A percentile compares a stretch with the other conserved stretches of the same genome.
Evolutionary conservation across 2,113 vertebrate species (phyloP).

Genomic region (Asarcornis scutulata): DNA sequence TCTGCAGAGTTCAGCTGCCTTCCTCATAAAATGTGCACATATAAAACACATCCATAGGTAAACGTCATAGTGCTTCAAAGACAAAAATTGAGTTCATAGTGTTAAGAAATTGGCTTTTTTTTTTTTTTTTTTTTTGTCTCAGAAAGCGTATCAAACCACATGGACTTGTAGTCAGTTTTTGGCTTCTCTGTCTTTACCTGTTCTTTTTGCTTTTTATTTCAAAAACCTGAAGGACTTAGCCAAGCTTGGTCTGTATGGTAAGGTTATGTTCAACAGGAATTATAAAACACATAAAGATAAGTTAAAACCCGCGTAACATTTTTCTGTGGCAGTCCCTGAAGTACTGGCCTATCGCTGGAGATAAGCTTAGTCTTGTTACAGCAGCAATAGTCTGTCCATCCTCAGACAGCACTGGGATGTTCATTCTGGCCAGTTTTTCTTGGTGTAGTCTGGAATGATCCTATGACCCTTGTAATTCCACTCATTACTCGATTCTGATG

Average conservation of each 20-base stretch:
- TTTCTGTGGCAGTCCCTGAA: neutral
- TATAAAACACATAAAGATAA: neutral
- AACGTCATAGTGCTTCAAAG: neutral
- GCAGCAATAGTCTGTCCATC: neutral
- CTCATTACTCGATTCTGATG: neutral
- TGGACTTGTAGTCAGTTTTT: neutral
- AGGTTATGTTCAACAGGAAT: neutral
- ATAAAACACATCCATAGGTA: neutral
- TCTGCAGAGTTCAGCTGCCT: neutral
- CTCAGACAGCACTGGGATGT: neutral
- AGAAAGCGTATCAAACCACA: neutral
- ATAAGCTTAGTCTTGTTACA: neutral
- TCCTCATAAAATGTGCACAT: neutral
- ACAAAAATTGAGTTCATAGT: slow-evolving; percentile 5
- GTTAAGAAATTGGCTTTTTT: neutral
- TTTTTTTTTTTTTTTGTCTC: neutral
- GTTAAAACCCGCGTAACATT: neutral
- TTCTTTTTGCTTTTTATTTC: slow-evolving; percentile 14
- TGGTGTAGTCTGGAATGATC: neutral
- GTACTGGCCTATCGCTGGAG: neutral
- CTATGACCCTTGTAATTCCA: neutral
- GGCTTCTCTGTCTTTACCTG: neutral
- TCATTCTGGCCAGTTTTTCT: neutral
- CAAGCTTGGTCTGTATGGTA: neutral
- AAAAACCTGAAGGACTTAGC: slow-evolving; percentile 6